phyloP scores from a whole-genome alignment of 2,113 vertebrate species.

The Platysternon megacephalum region DNA sequence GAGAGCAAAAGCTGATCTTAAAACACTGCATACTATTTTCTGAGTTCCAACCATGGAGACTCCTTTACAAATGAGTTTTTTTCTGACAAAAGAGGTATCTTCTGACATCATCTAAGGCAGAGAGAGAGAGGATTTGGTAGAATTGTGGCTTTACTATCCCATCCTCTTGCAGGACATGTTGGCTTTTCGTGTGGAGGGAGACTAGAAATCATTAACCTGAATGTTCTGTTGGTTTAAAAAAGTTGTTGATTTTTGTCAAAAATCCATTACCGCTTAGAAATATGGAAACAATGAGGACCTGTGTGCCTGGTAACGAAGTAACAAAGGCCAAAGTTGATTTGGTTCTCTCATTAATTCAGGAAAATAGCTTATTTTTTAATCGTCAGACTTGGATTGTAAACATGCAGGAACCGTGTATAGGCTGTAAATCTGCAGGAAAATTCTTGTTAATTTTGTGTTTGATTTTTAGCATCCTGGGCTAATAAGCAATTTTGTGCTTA shows the following conservation, averaged over 20 bases:
- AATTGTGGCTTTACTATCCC: neutral
- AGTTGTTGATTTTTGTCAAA: neutral
- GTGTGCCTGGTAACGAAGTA: neutral
- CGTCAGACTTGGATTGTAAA: neutral
- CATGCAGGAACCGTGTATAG: accelerated
- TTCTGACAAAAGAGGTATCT: neutral
- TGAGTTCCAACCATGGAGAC: neutral
- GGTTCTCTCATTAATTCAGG: neutral
- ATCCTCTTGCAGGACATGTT: accelerated
- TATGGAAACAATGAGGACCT: neutral
- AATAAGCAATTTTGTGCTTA: neutral
- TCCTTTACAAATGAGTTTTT: neutral
- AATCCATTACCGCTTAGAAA: accelerated
- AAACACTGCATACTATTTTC: neutral
- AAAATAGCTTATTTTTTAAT: neutral
- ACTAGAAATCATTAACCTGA: neutral
- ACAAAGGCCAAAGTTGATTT: neutral
- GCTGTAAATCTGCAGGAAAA: accelerated
- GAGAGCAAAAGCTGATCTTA: neutral
- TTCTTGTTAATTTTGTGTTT: neutral
- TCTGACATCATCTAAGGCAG: neutral
- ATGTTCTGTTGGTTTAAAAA: neutral
- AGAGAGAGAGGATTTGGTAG: neutral
- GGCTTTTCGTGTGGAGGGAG: neutral
- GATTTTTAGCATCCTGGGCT: neutral